Evolutionary conservation across 2,888 invertebrate genomes (phyloP).

Genomic region (Tetrapedia diversipes): DNA sequence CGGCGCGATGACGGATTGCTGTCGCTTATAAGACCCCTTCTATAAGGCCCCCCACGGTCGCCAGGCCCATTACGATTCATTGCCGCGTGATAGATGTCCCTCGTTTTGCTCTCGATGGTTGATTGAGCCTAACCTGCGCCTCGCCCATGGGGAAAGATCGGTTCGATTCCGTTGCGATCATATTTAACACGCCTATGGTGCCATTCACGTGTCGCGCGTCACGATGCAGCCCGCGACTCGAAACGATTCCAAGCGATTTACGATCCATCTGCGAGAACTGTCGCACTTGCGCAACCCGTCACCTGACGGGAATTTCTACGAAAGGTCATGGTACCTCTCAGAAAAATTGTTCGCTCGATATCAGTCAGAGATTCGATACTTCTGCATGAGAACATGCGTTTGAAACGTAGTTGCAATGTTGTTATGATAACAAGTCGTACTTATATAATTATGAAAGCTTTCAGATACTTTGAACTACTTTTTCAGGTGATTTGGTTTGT

Average conservation of each 20-base stretch:
- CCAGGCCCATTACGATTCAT: slow-evolving; percentile 76
- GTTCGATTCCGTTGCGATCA: slow-evolving; percentile 57
- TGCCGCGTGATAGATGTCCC: slow-evolving; percentile 77
- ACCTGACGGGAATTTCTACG: not conserved
- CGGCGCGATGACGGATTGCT: slow-evolving; percentile 76
- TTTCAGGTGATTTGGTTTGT: too few relatives aligned
- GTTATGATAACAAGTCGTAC: too few relatives aligned
- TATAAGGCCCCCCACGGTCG: slow-evolving; percentile 70
- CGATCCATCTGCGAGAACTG: slow-evolving; percentile 18
- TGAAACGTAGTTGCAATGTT: too few relatives aligned
- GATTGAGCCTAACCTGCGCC: slow-evolving; percentile 73
- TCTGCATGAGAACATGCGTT: not conserved
- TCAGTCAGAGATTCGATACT: not conserved
- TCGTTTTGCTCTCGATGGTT: slow-evolving; percentile 75
- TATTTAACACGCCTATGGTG: slow-evolving; percentile 55
- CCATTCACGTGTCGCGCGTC: slow-evolving; percentile 52
- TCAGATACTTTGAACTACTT: too few relatives aligned
- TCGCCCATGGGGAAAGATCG: slow-evolving; percentile 50
- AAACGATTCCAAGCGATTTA: slow-evolving; percentile 34
- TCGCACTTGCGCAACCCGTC: slow-evolving; percentile 13
- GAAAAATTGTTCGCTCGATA: not conserved
- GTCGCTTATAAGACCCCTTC: slow-evolving; percentile 70
- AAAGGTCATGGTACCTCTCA: not conserved
- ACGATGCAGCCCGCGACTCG: slow-evolving; percentile 42
- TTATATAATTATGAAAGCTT: too few relatives aligned